A percentile compares a stretch with the other conserved stretches of the same genome.
These are phyloP conservation scores for Gnatocerus cornutus DNA, from an alignment of 2,888 invertebrate species.

Conservation along the genomic window DNA sequence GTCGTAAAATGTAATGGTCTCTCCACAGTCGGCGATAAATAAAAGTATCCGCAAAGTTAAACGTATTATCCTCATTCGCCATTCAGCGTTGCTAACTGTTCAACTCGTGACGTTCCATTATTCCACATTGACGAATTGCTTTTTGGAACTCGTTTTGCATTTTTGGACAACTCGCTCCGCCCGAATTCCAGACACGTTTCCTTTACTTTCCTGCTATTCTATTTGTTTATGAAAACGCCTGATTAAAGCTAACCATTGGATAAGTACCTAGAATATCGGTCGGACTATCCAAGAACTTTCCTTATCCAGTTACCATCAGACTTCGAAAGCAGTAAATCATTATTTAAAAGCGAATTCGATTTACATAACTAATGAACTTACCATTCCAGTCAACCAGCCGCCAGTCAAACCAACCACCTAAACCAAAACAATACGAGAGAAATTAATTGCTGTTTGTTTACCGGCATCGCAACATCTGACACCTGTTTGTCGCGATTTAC, in stretches of 20 bases:
- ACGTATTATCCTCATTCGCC: slow-evolving; percentile 46
- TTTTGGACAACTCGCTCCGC: slow-evolving; percentile 38
- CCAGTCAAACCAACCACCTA: slow-evolving; percentile 38
- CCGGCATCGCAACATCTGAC: slow-evolving; percentile 51
- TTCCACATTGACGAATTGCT: slow-evolving; percentile 58
- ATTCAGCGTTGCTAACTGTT: slow-evolving; percentile 48
- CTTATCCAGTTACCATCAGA: slow-evolving; percentile 60
- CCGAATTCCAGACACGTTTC: slow-evolving; percentile 42
- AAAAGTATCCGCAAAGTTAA: slow-evolving; percentile 39
- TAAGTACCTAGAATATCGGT: slow-evolving; percentile 49
- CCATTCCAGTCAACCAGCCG: slow-evolving; percentile 57
- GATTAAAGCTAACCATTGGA: slow-evolving; percentile 43
- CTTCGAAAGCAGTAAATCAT: slow-evolving; percentile 64
- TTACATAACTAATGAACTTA: slow-evolving; percentile 68
- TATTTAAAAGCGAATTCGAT: slow-evolving; percentile 67
- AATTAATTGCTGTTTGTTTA: slow-evolving; percentile 46
- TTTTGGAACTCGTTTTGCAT: slow-evolving; percentile 57
- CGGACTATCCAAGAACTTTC: slow-evolving; percentile 52
- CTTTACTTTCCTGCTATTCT: slow-evolving; percentile 27
- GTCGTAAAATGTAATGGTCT: slow-evolving; percentile 40
- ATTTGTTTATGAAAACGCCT: slow-evolving; percentile 44
- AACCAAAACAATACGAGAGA: slow-evolving; percentile 41
- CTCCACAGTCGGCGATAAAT: slow-evolving; percentile 41
- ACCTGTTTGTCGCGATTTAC: slow-evolving; percentile 54
- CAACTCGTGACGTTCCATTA: slow-evolving; percentile 58